A percentile compares a stretch with the other conserved stretches of the same genome.
Conservation (phyloP, 2,113 vertebrate species). For the Formicarius rufipectus region DNA sequence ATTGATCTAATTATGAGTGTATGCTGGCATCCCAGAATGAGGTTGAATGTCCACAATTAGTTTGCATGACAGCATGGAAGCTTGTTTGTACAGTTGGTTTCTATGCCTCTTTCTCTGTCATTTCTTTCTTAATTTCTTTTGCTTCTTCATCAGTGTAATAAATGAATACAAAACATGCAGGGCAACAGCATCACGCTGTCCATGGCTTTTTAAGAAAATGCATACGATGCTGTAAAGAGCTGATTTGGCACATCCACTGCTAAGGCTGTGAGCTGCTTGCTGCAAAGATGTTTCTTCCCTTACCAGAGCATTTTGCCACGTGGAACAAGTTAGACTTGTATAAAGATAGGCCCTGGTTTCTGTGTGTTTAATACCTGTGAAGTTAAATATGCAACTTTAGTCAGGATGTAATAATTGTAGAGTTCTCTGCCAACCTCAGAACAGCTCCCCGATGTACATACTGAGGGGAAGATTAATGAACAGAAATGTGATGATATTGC, state of each 20-base stretch:
- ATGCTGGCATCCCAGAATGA: not conserved
- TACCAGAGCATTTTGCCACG: not conserved
- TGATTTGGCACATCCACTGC: not conserved
- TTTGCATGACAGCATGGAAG: not conserved
- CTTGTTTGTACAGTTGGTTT: not conserved
- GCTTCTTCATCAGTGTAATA: not conserved
- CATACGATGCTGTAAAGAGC: not conserved
- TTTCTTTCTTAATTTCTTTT: not conserved
- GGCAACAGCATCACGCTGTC: not conserved
- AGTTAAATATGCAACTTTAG: not conserved
- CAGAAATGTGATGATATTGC: not conserved
- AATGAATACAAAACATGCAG: not conserved
- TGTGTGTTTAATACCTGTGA: not conserved
- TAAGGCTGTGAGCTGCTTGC: not conserved
- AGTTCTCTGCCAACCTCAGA: not conserved
- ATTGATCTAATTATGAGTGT: not conserved
- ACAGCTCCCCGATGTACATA: not conserved
- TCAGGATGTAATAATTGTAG: not conserved
- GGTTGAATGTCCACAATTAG: not conserved
- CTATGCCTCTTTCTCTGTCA: not conserved
- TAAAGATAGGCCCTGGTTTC: not conserved
- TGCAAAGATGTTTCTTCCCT: not conserved
- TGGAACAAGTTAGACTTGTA: not conserved
- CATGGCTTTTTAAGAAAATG: not conserved
- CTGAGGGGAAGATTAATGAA: not conserved